Conservation (phyloP, 2,797 vertebrate genomes). For the Ptychadena robeensis region DNA sequence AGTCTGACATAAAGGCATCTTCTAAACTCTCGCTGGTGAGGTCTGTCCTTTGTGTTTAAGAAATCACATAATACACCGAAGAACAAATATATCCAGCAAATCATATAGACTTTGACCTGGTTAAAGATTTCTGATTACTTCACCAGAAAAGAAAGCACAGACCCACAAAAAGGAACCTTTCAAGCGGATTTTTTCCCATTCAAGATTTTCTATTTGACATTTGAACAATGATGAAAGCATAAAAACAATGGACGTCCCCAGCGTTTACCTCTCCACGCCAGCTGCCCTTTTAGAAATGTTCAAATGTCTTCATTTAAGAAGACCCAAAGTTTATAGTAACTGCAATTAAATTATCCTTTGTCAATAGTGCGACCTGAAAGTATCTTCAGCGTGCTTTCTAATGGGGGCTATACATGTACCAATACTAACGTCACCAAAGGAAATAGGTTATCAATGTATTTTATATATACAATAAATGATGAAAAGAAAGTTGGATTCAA, state of each 20-base stretch:
- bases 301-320: conserved; percentile 17
- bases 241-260: conserved; percentile 34
- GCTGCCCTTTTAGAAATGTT: conserved; percentile 43
- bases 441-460: conserved; percentile 18
- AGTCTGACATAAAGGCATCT: not conserved
- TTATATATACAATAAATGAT: conserved; percentile 40
- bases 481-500: conserved; percentile 25
- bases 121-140: conserved; percentile 48
- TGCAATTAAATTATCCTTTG: conserved; percentile 2
- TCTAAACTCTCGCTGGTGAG: not conserved
- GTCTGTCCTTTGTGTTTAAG: conserved; percentile 22
- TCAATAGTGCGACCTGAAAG: not conserved
- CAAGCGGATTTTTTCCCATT: conserved; percentile 18
- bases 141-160: conserved; percentile 19
- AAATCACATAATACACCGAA: conserved; percentile 21
- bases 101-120: conserved; percentile 44
- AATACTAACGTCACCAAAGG: conserved; percentile 4
- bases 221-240: conserved; percentile 51
- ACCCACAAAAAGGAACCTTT: conserved; percentile 25
- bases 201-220: conserved; percentile 47
- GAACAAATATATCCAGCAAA: conserved; percentile 22
- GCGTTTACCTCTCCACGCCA: conserved; percentile 5
- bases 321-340: not conserved
- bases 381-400: not conserved
- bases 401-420: conserved; percentile 8